Evolutionary conservation across 2,797 vertebrate genomes (phyloP).

Genomic region (Sternarchorhynchus goeldii): DNA sequence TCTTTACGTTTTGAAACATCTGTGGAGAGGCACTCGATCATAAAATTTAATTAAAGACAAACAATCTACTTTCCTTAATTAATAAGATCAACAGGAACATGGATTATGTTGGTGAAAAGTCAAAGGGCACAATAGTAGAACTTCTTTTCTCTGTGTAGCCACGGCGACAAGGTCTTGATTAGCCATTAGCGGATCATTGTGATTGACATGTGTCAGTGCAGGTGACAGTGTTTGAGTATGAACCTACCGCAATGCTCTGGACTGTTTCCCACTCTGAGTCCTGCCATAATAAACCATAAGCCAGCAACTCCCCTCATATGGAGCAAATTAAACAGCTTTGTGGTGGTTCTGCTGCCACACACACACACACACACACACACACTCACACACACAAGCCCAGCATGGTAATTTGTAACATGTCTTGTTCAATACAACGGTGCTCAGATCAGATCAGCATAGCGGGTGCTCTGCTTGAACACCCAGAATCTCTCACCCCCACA

Average conservation of each 20-base stretch:
- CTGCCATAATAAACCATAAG: constrained; percentile 58
- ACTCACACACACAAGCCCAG: constrained; percentile 33
- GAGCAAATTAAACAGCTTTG: constrained; percentile 56
- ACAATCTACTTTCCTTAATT: constrained; percentile 1
- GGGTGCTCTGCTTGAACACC: constrained; percentile 26
- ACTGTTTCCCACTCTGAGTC: constrained; percentile 29
- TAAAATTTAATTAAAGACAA: neutral
- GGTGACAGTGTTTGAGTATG: constrained; percentile 39
- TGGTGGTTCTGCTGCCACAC: neutral
- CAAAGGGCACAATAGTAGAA: neutral
- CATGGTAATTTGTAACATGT: constrained; percentile 61
- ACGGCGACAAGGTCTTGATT: neutral
- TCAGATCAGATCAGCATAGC: constrained; percentile 37
- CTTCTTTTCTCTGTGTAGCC: neutral
- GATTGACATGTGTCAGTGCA: constrained; percentile 48
- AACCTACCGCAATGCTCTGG: constrained; percentile 59
- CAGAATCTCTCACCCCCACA: constrained; percentile 12
- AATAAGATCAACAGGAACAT: neutral
- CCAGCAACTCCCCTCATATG: constrained; percentile 58
- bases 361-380: constrained; percentile 36
- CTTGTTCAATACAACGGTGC: constrained; percentile 53
- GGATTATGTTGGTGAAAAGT: constrained; percentile 28
- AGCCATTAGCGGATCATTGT: constrained; percentile 27
- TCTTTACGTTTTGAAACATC: constrained; percentile 1
- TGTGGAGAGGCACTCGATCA: too few species aligned